phyloP scores from a whole-genome alignment of 2,797 vertebrate species.

The Siniperca undulata region DNA sequence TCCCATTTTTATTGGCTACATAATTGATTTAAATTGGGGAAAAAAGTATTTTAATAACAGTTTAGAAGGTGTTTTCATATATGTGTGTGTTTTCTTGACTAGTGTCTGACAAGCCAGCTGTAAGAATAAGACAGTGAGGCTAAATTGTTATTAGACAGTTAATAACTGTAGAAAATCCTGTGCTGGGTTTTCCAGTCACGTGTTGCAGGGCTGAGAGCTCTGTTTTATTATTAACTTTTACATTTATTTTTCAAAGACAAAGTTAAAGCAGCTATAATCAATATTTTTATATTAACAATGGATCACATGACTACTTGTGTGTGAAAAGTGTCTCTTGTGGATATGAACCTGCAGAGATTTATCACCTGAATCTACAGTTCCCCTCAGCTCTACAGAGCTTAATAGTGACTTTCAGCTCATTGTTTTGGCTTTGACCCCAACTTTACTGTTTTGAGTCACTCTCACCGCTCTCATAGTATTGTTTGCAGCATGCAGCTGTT shows the following conservation, averaged over 20 bases:
- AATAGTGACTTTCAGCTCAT: not conserved
- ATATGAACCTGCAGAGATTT: too few species aligned
- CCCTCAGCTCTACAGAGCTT: not conserved
- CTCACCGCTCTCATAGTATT: too few species aligned
- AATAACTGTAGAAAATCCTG: not conserved
- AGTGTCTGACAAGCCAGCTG: too few species aligned
- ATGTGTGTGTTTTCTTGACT: not conserved
- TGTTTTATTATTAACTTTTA: not conserved
- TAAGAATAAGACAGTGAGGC: not conserved
- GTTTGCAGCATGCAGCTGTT: too few species aligned
- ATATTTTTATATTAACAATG: not conserved
- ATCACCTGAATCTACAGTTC: too few species aligned
- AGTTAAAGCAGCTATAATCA: not conserved
- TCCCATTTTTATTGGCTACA: too few species aligned
- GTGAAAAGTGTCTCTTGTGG: not conserved
- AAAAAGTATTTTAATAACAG: too few species aligned
- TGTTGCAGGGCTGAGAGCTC: too few species aligned
- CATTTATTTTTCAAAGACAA: not conserved
- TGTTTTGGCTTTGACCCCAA: not conserved
- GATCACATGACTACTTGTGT: not conserved
- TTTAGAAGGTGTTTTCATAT: too few species aligned
- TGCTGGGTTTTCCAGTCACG: too few species aligned
- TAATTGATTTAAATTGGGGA: too few species aligned
- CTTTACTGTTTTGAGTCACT: too few species aligned
- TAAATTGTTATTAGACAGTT: not conserved